Conservation (phyloP, 2,797 vertebrate genomes). For the Dromococcyx pavoninus region DNA sequence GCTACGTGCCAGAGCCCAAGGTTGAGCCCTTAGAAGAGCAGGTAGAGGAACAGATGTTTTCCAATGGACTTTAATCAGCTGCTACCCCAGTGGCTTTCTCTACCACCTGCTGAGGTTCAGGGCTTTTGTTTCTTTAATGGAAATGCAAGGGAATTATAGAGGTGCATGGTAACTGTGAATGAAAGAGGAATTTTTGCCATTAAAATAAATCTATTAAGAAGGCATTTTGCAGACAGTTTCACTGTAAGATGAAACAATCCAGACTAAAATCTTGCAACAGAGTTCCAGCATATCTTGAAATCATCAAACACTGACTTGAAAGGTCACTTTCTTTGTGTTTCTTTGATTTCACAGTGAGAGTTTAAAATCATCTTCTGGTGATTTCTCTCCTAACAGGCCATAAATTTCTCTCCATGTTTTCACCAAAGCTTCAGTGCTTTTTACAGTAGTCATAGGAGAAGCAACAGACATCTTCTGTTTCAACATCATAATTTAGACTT, state of each 20-base stretch:
- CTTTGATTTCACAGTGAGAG: neutral
- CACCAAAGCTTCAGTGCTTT: neutral
- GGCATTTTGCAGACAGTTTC: neutral
- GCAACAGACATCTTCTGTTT: neutral
- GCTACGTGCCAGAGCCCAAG: neutral
- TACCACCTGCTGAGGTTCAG: constrained; percentile 10
- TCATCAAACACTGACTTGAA: neutral
- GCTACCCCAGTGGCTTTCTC: neutral
- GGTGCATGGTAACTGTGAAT: neutral
- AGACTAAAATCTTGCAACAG: neutral
- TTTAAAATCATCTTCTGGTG: neutral
- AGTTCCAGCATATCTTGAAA: neutral
- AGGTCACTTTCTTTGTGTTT: neutral
- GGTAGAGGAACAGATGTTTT: neutral
- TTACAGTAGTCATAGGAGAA: neutral
- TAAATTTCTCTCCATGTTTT: neutral
- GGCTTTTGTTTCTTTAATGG: neutral
- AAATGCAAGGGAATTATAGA: neutral
- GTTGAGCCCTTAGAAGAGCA: neutral
- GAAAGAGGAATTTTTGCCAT: neutral
- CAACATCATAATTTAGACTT: neutral
- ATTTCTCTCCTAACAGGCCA: neutral
- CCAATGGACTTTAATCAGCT: constrained; percentile 2
- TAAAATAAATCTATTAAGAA: neutral
- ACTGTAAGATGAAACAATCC: neutral